Evolutionary conservation across 1,140 invertebrate genomes (phyloP), one percentile per base, ranked within the genome.

Genomic region (Drosophila elegans): DNA sequence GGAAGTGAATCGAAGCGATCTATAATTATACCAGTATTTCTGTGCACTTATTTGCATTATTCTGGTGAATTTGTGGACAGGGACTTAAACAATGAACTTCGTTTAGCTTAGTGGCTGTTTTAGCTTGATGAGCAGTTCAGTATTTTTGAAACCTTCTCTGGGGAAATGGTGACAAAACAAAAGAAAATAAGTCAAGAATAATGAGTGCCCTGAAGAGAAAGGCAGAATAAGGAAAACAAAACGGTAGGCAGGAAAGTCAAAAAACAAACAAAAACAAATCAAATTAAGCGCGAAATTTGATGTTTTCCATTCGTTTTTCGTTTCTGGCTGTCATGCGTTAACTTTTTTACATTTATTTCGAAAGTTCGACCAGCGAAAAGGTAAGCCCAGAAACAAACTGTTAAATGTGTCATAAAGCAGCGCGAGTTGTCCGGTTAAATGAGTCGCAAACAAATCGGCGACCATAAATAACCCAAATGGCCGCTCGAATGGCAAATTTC

Each of bases 401-500:
- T 55, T 84, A 60, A 82, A 86, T 88, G 75, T 86, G 84, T 88
- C 83, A 86, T 88, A 86, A 88, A 86, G 66, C 51, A 60, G 81
- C 73, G 79, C 66, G 45, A 61, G 61, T 64, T 81, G 60, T 54
- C 66, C 74, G 61, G 66, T 56, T 73, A 88, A 86, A 77, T 83
- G 67, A 88, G 83, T 79, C 52, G 79, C 66, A 79, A 86, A 79
- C 83, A 88, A 88, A 88, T 88, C 83, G 82, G 41, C 45, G 53
- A 52, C 74, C 83, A 86, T 86, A 86, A 86, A 86, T 86, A 86
- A 86, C 79, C 83, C 79, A 77, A 86, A 86, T 86, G 75, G 59
- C 85, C 84, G 67, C 60, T 83, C 67, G 83, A 88, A 83, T 86
- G 83, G 83, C 72, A 80, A 86, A 86, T 83, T 86, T 88, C 83